These are phyloP conservation scores for Diploptera punctata DNA, from an alignment of 2,888 invertebrate species.

Conservation along the genomic window DNA sequence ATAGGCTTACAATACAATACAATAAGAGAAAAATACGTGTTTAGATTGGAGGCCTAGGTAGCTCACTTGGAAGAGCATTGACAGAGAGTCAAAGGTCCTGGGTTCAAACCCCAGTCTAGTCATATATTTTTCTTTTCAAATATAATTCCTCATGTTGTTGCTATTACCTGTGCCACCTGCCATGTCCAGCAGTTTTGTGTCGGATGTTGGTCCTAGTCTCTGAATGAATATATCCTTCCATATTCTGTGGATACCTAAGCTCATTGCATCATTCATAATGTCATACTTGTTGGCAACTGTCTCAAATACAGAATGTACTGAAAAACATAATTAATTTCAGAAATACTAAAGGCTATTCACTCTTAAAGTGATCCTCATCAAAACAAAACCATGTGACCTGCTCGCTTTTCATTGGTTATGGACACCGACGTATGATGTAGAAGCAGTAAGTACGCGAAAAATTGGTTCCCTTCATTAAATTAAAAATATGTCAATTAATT, in stretches of 20 bases:
- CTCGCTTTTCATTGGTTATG: neutral
- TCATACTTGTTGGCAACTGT: constrained; percentile 95
- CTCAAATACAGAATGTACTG: constrained; percentile 93
- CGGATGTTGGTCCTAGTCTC: constrained; percentile 75
- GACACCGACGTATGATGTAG: neutral
- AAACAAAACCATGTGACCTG: neutral
- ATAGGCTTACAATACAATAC: too few species aligned
- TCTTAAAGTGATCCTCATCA: too few species aligned
- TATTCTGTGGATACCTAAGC: constrained; percentile 88
- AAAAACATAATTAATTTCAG: constrained; percentile 47
- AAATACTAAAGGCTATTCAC: too few species aligned
- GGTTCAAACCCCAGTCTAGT: too few species aligned
- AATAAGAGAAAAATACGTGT: too few species aligned
- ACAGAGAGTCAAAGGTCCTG: too few species aligned
- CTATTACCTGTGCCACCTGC: constrained; percentile 94
- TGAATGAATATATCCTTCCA: constrained; percentile 97
- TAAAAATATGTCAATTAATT: too few species aligned
- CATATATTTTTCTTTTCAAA: too few species aligned
- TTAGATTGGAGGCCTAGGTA: too few species aligned
- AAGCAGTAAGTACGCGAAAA: neutral
- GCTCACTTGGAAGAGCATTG: too few species aligned
- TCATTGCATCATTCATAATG: constrained; percentile 98
- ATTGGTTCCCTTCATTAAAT: neutral
- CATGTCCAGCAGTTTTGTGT: constrained; percentile 86
- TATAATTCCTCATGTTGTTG: too few species aligned